Evolutionary conservation across 92 coral and sea anemone species (phyloP), one percentile per base, ranked within the genome.

Genomic region (Epizoanthus illoricatus): DNA sequence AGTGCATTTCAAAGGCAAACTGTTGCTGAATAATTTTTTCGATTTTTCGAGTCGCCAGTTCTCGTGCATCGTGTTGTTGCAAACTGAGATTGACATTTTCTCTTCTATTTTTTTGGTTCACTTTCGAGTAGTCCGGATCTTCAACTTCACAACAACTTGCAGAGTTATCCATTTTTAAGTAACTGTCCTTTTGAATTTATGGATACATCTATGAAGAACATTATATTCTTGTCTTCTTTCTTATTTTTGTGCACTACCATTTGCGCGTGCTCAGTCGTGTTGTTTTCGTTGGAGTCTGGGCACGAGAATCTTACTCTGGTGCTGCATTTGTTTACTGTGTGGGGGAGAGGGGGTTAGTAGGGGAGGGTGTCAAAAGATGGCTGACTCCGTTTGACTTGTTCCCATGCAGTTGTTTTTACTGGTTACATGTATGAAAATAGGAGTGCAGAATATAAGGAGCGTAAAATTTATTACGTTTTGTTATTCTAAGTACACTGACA

Each of bases 51-150:
- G 90, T 87, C 5, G 97, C 84, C 65, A 84, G 90, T 84, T 97
- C 99, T 65, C 94, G 90, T n/a, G 98, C 98, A 74, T 91, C 99
- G 85, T 93, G 89, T 45, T 94, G 94, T 36, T 91, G 90, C 6
- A 89, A 60, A 59, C 89, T 93, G 4, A 90, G 90, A 41, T 68
- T 79, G 13, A 79, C 84, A 75, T 90, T 89, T 33, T 80, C 87
- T 47, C 85, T 88, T 36, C 80, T 84, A 33, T 87, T 90, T 58
- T 83, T 92, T 3, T 76, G 80, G 72, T 84, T 64, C 36, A 81
- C 82, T 36, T 84, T 76, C 43, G 81, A 87, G 65, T 97, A 97
- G 73, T 97, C 99, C 17, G 99, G 99, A 36, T 97, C 99, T 42
- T 75, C 84, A 13, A 81, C 91, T 73, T 90, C 97, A 19, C 60